Base-by-base conservation (phyloP, 2,888 invertebrate genomes). In the Antheraea assamensis region DNA sequence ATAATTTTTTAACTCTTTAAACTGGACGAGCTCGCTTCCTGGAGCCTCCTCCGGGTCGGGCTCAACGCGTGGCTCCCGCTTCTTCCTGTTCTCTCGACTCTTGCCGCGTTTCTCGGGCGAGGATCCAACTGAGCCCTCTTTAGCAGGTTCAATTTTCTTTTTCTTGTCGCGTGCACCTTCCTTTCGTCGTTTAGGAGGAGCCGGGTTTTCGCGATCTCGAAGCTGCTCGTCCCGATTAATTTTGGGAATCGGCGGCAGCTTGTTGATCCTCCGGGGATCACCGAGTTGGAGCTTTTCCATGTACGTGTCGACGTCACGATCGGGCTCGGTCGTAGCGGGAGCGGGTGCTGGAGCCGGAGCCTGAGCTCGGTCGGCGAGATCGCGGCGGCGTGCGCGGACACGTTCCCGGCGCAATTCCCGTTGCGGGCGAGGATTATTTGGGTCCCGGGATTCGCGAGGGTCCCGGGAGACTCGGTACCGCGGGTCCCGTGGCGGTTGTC, bases 1-100 rank as follows among this genome's bases (percentile, higher is more conserved):
- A 80, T 94, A 95, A 78, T 93, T 94, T 83, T 95, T 95, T 64
- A 95, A 89, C 82, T 95, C 96, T 86, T 96, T 96, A 88, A 96
- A 96, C 35, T 91, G 81, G 24, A 92, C 90, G 30, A 85, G 78
- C 74, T 87, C 90, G n/a, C 79, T 76, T 52, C 83, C 85, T 1
- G 79, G 72, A n/a, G 78, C 74, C 30, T 80, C 76, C 49, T 80
- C 82, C 27, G 82, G 78, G 49, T 81, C 80, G 21, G 78, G 74
- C 19, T 85, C 82, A 47, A 77, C 35, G 77, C 77, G 71, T 55
- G 78, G 75, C 64, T 81, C 80, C 55, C 82, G 78, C 17, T 72
- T 79, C 31, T 81, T 80, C 70, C 81, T 83, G 71, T 77, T 76
- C 61, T 81, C 80, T 61, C 82, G 83, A 30, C 49, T 76, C 30